Conservation (phyloP, 2,888 invertebrate genomes). For the Ethmia dodecea region DNA sequence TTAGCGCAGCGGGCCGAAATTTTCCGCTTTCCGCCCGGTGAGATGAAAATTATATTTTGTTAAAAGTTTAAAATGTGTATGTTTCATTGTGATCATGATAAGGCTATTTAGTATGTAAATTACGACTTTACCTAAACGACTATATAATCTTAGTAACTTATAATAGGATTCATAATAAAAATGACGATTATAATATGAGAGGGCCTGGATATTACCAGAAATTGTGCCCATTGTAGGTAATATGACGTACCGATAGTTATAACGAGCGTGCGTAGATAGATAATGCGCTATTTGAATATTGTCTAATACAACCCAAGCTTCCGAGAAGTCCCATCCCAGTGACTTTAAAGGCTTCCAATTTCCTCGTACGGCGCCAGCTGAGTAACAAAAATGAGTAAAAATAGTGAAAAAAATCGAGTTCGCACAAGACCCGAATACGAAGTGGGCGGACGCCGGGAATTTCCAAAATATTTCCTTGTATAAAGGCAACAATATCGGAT, state of each 20-base stretch:
- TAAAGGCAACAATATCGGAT: constrained; percentile 67
- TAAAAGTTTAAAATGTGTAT: too few relatives aligned
- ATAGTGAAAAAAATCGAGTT: constrained; percentile 34
- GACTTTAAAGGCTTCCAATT: constrained; percentile 44
- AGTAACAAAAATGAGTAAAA: constrained; percentile 46
- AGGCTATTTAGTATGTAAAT: too few relatives aligned
- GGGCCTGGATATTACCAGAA: not conserved
- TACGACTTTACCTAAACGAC: too few relatives aligned
- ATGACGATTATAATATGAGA: constrained; percentile 4
- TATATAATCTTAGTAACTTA: too few relatives aligned
- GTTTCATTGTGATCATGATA: too few relatives aligned
- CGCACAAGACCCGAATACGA: constrained; percentile 33
- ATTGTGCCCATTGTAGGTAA: too few relatives aligned
- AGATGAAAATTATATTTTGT: too few relatives aligned
- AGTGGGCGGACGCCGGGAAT: constrained; percentile 41
- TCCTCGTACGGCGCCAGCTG: constrained; percentile 37
- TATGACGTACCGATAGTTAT: constrained; percentile 4
- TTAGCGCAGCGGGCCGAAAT: too few relatives aligned
- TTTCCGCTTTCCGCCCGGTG: too few relatives aligned
- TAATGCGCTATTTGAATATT: constrained; percentile 7
- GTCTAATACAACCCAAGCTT: constrained; percentile 5
- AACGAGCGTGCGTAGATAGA: not conserved
- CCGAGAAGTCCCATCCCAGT: constrained; percentile 25
- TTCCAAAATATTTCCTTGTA: constrained; percentile 58
- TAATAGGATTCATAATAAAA: constrained; percentile 4